phyloP scores from a whole-genome alignment of 2,797 vertebrate genomes.

The Cossypha niveicapilla region DNA sequence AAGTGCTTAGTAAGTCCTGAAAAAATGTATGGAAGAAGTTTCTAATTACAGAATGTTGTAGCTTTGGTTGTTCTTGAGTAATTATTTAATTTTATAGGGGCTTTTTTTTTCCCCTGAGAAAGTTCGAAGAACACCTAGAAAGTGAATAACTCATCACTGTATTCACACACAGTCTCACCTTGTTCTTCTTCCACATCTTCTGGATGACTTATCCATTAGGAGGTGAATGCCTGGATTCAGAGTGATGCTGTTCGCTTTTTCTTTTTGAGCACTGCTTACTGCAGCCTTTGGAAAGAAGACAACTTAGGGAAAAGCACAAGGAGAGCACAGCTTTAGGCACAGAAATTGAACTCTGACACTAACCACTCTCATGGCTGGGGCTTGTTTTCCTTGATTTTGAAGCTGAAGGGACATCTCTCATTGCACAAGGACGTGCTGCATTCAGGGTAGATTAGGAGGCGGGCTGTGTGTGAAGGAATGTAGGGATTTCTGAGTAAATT shows the following conservation, averaged over 20 bases:
- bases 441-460: neutral
- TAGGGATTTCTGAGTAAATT: neutral
- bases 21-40: neutral
- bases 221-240: neutral
- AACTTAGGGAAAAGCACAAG: neutral
- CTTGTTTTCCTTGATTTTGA: neutral
- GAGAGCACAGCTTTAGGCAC: neutral
- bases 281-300: neutral
- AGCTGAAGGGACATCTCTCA: neutral
- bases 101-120: neutral
- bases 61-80: neutral
- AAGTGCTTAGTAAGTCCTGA: neutral
- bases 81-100: neutral
- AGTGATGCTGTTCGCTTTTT: neutral
- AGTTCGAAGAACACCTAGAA: neutral
- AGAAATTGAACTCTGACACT: neutral
- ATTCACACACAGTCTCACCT: neutral
- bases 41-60: neutral
- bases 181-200: neutral
- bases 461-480: neutral
- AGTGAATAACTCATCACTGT: neutral
- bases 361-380: neutral
- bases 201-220: neutral
- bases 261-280: neutral
- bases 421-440: rapidly evolving